A percentile compares a stretch with the other conserved stretches of the same genome.
Conservation (phyloP, 2,888 invertebrate species). For the Nowickia ferox region DNA sequence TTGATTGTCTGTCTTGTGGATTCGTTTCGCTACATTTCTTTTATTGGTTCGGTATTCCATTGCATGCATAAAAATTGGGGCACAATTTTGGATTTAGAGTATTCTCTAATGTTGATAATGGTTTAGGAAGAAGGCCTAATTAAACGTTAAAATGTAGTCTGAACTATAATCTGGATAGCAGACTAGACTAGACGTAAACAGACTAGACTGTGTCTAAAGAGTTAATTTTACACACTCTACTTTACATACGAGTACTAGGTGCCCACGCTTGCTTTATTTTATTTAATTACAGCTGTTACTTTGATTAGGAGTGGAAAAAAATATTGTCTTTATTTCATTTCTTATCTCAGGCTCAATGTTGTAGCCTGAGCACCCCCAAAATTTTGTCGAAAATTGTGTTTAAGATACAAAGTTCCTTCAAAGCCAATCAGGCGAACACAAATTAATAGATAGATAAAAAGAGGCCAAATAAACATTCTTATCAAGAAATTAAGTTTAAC, state of each 20-base stretch:
- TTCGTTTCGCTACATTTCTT: slow-evolving; percentile 42
- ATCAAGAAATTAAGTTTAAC: background rate
- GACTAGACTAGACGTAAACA: background rate
- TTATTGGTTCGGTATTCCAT: background rate
- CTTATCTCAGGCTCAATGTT: background rate
- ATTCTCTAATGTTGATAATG: too few species aligned
- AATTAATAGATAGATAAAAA: background rate
- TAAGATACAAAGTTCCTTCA: background rate
- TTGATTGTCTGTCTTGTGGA: background rate
- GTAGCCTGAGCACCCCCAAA: background rate
- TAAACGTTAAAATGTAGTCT: background rate
- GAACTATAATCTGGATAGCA: background rate
- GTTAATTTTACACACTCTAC: background rate
- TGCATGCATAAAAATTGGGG: background rate
- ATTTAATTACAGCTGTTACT: background rate
- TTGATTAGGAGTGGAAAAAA: background rate
- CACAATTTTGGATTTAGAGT: too few species aligned
- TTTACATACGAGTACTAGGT: too few species aligned
- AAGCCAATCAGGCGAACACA: background rate
- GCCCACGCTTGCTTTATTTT: background rate
- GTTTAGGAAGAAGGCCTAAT: too few species aligned
- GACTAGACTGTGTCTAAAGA: background rate
- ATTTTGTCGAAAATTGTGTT: background rate
- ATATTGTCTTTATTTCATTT: background rate
- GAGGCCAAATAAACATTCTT: background rate